Base-by-base conservation (phyloP, 2,113 vertebrate genomes). In the Calidris pugnax region DNA sequence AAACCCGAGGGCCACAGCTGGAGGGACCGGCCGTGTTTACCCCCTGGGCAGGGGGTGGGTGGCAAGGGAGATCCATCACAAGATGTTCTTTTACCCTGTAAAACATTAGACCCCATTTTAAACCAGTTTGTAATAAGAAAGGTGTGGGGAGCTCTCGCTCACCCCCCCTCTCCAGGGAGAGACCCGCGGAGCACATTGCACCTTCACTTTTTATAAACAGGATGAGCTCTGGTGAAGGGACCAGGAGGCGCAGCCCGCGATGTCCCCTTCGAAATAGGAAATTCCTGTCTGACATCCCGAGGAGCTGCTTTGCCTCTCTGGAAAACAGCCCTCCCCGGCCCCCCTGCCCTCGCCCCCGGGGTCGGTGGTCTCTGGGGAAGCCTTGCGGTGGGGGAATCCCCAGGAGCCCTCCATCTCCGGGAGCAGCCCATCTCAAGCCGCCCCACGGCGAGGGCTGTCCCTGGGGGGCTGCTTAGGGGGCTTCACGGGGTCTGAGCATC, bases 61-160 rank as follows among this genome's bases (percentile, higher is more conserved):
- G 56, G 45, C 39, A 33, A 18, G 63, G 75, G 10, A 20, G 45
- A 14, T 4, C 14, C 32, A 4, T 2, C 3, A 43, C 1, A 2
- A 9, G 24, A 10, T 2, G 20, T 10, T 33, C 33, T 6, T 41
- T 39, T 22, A 3, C n/a, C 67, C 37, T 10, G 0, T 1, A 6
- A 45, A 33, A 7, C 14, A 7, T 10, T 0, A 13, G 37, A 23
- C 16, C 10, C 30, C 3, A 0, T 24, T 51, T 30, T 15, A 57
- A 32, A 27, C 3, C 47, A 4, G 50, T 39, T 35, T 33, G 64
- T 7, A 3, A 18, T 3, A 5, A 10, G 66, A 10, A 7, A 57
- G 62, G 68, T 1, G 5, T n/a, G 19, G 72, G 53, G n/a, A 66
- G 30, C 0, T 0, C 64, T 12, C 9, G 2, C 57, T 72, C 4